Evolutionary conservation across 2,888 invertebrate species (phyloP).

Genomic region (Glyphotaelius pellucidus): DNA sequence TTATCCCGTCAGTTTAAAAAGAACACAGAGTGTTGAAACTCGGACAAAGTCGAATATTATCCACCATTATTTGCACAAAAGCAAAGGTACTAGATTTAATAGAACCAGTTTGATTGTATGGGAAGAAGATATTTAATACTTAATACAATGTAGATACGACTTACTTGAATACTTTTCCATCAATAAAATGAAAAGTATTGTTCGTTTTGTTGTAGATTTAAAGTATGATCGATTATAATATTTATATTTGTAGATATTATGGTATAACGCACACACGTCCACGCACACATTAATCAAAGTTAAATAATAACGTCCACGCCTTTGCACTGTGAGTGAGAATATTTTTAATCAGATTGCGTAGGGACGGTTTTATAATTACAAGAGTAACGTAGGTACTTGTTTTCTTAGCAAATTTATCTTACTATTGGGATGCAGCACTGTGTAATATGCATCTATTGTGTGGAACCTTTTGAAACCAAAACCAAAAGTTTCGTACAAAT

Average conservation of each 20-base stretch:
- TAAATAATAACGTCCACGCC: neutral
- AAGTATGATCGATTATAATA: neutral
- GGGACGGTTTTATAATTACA: neutral
- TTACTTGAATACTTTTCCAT: neutral
- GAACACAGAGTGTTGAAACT: too few species aligned
- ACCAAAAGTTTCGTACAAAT: neutral
- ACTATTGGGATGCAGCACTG: neutral
- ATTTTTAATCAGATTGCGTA: neutral
- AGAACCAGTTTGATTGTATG: neutral
- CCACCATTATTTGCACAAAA: neutral
- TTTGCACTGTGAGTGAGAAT: neutral
- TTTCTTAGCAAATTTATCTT: neutral
- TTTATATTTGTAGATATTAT: neutral
- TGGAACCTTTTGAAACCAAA: neutral
- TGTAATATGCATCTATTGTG: neutral
- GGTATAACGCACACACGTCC: neutral
- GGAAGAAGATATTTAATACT: neutral
- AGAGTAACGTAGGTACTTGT: neutral
- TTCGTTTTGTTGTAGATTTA: neutral
- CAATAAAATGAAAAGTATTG: neutral
- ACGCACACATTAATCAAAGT: neutral
- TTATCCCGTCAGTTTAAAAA: too few species aligned
- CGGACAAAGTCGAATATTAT: neutral
- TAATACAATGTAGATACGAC: neutral
- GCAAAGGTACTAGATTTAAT: neutral